Conservation (phyloP, 2,797 vertebrate genomes). For the Orestias chungarensis region DNA sequence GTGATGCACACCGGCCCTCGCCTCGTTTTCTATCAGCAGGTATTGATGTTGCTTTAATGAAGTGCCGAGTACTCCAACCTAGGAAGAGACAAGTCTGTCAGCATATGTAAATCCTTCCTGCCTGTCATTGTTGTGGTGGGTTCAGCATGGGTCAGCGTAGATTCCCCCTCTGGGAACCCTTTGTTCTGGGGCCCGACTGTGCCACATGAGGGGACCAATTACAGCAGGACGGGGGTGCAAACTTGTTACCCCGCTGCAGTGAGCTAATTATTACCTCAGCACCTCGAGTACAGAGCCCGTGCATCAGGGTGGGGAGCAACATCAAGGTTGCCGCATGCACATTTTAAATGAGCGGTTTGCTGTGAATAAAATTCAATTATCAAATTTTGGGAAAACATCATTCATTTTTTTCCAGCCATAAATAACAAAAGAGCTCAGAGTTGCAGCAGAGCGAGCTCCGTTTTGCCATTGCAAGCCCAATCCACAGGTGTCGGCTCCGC, state of each 20-base stretch:
- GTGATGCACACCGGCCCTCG: constrained; percentile 64
- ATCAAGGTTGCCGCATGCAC: constrained; percentile 11
- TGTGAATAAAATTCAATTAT: constrained; percentile 38
- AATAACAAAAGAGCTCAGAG: constrained; percentile 51
- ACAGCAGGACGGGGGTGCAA: constrained; percentile 80
- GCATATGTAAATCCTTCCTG: constrained; percentile 84
- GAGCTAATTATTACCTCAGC: constrained; percentile 83
- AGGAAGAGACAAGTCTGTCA: constrained; percentile 80
- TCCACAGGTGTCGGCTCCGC: constrained; percentile 65
- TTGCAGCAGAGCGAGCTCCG: constrained; percentile 51
- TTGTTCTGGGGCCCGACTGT: constrained; percentile 80
- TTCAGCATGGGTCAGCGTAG: constrained; percentile 80
- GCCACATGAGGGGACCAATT: constrained; percentile 84
- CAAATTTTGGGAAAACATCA: constrained; percentile 61
- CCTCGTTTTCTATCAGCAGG: constrained; percentile 78
- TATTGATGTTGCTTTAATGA: constrained; percentile 84
- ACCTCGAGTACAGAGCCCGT: constrained; percentile 32
- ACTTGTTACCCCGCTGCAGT: constrained; percentile 79
- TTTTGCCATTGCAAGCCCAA: constrained; percentile 71
- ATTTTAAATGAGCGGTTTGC: constrained; percentile 26
- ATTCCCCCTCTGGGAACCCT: constrained; percentile 81
- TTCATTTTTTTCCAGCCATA: constrained; percentile 57
- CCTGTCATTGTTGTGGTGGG: constrained; percentile 79
- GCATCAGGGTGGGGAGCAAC: constrained; percentile 47
- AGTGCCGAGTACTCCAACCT: constrained; percentile 75